These are phyloP conservation scores for Coregonus suidteri DNA, from an alignment of 2,797 vertebrate genomes.

Conservation along the genomic window DNA sequence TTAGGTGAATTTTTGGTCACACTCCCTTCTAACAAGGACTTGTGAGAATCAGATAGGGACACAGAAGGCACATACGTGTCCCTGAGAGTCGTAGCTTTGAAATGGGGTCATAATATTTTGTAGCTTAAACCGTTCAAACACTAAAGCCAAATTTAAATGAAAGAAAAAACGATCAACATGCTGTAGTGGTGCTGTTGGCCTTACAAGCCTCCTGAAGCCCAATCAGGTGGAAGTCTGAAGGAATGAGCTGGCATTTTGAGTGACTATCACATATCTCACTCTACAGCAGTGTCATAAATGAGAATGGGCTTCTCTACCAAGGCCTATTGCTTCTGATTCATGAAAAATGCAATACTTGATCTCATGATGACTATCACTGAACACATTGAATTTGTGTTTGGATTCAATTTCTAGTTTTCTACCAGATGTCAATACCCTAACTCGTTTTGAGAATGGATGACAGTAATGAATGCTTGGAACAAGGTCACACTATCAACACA, in stretches of 20 bases:
- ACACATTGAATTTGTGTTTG: background rate
- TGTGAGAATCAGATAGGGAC: too few species aligned
- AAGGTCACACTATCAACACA: background rate
- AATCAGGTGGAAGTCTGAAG: background rate
- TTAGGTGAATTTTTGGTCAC: too few species aligned
- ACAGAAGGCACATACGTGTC: too few species aligned
- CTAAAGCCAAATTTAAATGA: too few species aligned
- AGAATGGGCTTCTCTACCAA: background rate
- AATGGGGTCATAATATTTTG: too few species aligned
- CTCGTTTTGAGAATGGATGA: background rate
- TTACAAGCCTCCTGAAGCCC: background rate
- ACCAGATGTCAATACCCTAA: background rate
- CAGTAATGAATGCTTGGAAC: background rate
- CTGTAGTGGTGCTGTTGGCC: background rate
- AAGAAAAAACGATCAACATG: too few species aligned
- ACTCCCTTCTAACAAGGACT: too few species aligned
- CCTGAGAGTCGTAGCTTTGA: too few species aligned
- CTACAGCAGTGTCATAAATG: background rate
- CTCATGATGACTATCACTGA: background rate
- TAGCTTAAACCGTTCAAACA: too few species aligned
- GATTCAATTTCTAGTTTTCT: background rate
- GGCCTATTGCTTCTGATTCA: background rate
- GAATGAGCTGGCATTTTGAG: background rate
- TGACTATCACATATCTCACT: background rate
- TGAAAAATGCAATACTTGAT: background rate